Conservation (phyloP, 2,888 invertebrate species). For the Ectemnius lituratus region DNA sequence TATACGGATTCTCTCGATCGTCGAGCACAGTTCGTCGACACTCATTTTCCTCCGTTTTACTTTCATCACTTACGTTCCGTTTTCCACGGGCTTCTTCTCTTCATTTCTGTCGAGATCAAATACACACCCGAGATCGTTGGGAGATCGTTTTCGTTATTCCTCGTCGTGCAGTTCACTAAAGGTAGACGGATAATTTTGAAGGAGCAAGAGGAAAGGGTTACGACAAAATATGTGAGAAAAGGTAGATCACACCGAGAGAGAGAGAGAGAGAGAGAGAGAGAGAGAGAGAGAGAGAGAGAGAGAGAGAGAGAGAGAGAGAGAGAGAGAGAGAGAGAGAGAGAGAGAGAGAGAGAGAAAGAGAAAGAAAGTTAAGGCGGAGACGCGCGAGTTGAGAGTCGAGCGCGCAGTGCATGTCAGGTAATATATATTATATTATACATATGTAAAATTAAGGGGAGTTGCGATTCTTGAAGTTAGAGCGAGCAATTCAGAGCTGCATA, state of each 20-base stretch:
- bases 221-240: neutral
- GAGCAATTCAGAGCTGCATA: slow-evolving; percentile 52
- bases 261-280: neutral
- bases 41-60: no score
- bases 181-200: neutral
- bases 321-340: neutral
- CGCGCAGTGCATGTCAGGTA: slow-evolving; percentile 32
- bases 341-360: neutral
- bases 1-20: no score
- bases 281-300: neutral
- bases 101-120: no score
- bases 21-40: no score
- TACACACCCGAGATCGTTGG: neutral
- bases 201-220: neutral
- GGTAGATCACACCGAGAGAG: neutral
- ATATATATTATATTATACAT: slow-evolving; percentile 40
- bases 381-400: slow-evolving; percentile 2
- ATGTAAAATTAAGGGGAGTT: slow-evolving; percentile 14
- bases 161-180: neutral
- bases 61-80: no score
- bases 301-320: neutral
- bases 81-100: no score
- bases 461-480: neutral
- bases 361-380: neutral
- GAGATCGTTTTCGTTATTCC: neutral